Evolutionary conservation across 2,113 vertebrate species (phyloP).

Genomic region (western clawed frog (Xenopus tropicalis)): UCB_Xtro_10.0 CM004446.2:67742501-67743000

Average conservation of each 20-base stretch:
- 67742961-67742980: constrained; percentile 62
- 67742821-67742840: constrained; percentile 7
- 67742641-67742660: constrained; percentile 1
- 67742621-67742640: neutral
- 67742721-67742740: neutral
- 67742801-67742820: neutral
- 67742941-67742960: constrained; percentile 51
- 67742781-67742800: constrained; percentile 60
- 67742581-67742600: constrained; percentile 61
- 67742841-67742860: neutral
- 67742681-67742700: neutral
- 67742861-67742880: constrained; percentile 9
- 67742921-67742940: constrained; percentile 59
- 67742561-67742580: neutral
- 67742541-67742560: neutral
- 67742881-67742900: constrained; percentile 24
- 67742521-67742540: neutral
- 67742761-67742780: constrained; percentile 1
- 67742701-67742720: constrained; percentile 4
- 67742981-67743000: constrained; percentile 70
- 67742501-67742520: neutral
- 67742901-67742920: constrained; percentile 49
- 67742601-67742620: constrained; percentile 50
- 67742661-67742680: neutral
- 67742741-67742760: neutral